Base-by-base conservation (phyloP, 1,140 invertebrate species). In the Euborellia annulipes region DNA sequence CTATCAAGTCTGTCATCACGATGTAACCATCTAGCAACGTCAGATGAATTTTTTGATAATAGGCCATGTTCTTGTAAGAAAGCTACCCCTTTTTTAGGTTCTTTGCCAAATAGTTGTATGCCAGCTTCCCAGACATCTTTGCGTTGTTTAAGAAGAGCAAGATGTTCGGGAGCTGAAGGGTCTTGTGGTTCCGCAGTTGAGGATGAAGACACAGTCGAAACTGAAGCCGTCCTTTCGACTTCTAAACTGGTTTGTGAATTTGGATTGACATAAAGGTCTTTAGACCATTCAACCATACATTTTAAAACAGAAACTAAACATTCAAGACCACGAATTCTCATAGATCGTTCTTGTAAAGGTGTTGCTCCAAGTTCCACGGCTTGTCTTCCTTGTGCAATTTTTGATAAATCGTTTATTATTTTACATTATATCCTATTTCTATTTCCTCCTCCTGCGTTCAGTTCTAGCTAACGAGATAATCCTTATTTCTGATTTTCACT, bases 201-300 rank as follows among this genome's bases (percentile, higher is more conserved):
- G 11, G 4, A 6, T 27, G 23, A 27, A 6, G 23, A 27, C 4
- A 27, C 23, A 6, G 23, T 27, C 4, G 23, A 6, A 6, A 27
- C 11, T 27, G 23, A 27, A 6, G 23, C 23, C 4, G 23, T 27
- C 11, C 23, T 27, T 27, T 27, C 23, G 4, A 4, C 23, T 27
- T 11, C 23, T 27, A 88, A 62, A 50, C 80, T 85, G 3, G 83
- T 82, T 58, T 88, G 84, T 50, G 81, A 76, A 56, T 90, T 90
- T 0, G 92, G 91, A 68, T 96, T 96, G 0, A 95, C 83, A 61
- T 97, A 97, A 3, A 98, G 68, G 67, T 98, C 95, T 64, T 93
- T 86, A 59, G 90, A 96, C 94, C 95, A 99, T 59, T 98, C 94
- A 20, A 98, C 94, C 89, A 98, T 96, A 62, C 94, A 98, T 59